Percentiles rank a stretch among this genome's conserved stretches.
These are phyloP conservation scores for Apocheima hispidaria DNA, from an alignment of 2,888 invertebrate species.

Conservation along the genomic window DNA sequence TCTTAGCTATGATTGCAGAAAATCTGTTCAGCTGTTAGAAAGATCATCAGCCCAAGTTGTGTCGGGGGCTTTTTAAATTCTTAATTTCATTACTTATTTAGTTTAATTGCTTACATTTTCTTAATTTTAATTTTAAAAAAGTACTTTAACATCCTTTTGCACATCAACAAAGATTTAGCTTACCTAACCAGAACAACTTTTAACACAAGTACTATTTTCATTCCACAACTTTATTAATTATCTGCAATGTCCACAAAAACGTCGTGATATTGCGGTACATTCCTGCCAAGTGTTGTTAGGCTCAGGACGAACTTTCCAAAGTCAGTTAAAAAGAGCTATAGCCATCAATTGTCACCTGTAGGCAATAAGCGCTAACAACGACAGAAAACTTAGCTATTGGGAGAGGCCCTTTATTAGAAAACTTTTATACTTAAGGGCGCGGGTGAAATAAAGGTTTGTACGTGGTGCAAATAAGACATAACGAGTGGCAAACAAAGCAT, in stretches of 20 bases:
- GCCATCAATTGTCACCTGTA: conserved; percentile 84
- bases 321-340: conserved; percentile 79
- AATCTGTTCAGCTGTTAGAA: too few species aligned
- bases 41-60: too few species aligned
- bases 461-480: conserved; percentile 82
- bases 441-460: conserved; percentile 79
- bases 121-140: too few species aligned
- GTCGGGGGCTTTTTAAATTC: too few species aligned
- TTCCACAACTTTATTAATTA: conserved; percentile 31
- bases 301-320: conserved; percentile 58
- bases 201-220: conserved; percentile 2
- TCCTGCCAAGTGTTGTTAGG: conserved; percentile 51
- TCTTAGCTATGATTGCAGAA: too few species aligned
- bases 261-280: conserved; percentile 47
- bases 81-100: too few species aligned
- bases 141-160: too few species aligned
- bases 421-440: conserved; percentile 72
- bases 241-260: conserved; percentile 25
- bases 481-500: conserved; percentile 59
- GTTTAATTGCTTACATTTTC: too few species aligned
- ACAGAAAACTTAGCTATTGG: conserved; percentile 74
- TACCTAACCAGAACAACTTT: background rate
- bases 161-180: background rate
- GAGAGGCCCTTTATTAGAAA: conserved; percentile 83
- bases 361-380: conserved; percentile 71